Evolutionary conservation across 2,888 invertebrate genomes (phyloP), one percentile per base, ranked within the genome.

Genomic region (Ichneumoninae sp.): DNA sequence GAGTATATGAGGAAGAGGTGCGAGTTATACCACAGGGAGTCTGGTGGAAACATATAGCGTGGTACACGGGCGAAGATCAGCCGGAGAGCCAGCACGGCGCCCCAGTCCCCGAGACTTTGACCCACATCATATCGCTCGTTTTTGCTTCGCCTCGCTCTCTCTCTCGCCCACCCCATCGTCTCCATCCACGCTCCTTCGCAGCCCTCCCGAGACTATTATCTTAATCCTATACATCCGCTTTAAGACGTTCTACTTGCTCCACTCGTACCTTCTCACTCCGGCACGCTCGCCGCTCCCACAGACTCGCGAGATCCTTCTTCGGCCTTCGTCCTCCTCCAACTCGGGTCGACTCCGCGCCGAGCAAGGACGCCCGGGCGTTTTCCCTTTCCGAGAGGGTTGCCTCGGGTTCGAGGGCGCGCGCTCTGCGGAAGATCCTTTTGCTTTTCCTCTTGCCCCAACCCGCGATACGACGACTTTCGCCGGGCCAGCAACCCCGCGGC

Each of bases 151-250:
- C 85, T 79, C 65, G 50, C 26, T 65, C 80, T 47, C 57, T 30
- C 60, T 70, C 74, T 74, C 74, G n/a, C 44, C 40, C 19, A n/a
- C 44, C 74, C 86, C 77, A 84, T 69, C 75, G 85, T 75, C 85
- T 87, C 88, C 89, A 88, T 91, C 89, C 89, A 85, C 86, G 88
- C 88, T 89, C 89, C 90, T 91, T 91, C 90, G 87, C 86, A 85
- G 83, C 88, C 90, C 91, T 90, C 90, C 83, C 89, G 89, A 92
- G 92, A 92, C 93, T 92, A 93, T 93, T 92, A 92, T 93, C 93
- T 93, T 92, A 92, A 92, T 92, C 92, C 92, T 91, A 92, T 92
- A 92, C 92, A 92, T 92, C 93, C 91, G 91, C 92, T 93, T 93
- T 92, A 93, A 93, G 92, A 91, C 83, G 86, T 83, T 88, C 86